Base-by-base conservation (phyloP, 1,140 invertebrate species). In the Leptinotarsa texana region DNA sequence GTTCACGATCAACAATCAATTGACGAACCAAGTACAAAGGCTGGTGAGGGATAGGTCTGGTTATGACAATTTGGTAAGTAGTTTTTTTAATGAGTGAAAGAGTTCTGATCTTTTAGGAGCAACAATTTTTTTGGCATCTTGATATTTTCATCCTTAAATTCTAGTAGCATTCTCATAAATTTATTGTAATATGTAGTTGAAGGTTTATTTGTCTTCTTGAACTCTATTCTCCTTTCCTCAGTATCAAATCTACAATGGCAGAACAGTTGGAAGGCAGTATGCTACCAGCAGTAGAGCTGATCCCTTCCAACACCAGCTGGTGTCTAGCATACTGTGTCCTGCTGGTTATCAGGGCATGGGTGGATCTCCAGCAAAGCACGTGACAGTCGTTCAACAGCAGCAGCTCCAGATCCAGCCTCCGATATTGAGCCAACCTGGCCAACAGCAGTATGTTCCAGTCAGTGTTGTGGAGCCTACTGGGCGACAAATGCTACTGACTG, bases 271-370 rank as follows among this genome's bases (percentile, higher is more conserved):
- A 61, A 88, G 92, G 77, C 86, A 91, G 84, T 89, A 89, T 86
- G 81, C 91, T 77, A 86, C 88, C 84, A 83, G 87, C 85, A 75
- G 86, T 86, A 77, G 87, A 82, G 75, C 84, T n/a, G 92, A 94
- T 84, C 91, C 91, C 75, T 95, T 96, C 86, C 93, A 93, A 81
- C 94, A 95, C 83, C 94, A 95, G 82, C 86, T 97, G 78, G 95
- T 97, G 15, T 95, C 95, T 6, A 96, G 96, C 62, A 95, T 98
- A 79, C 87, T 96, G n/a, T 96, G 95, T 85, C 94, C 94, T 79
- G 88, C 90, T 33, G 84, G 87, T n/a, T 96, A 96, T 83, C 95
- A 96, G 87, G 92, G 92, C 13, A 91, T 95, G 88, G 87, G 92
- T 74, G 92, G 92, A 74, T 94, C 93, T 78, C 91, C 92, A 79